Conservation (phyloP, 1,140 invertebrate species). For the Ostrea denselamellosa region DNA sequence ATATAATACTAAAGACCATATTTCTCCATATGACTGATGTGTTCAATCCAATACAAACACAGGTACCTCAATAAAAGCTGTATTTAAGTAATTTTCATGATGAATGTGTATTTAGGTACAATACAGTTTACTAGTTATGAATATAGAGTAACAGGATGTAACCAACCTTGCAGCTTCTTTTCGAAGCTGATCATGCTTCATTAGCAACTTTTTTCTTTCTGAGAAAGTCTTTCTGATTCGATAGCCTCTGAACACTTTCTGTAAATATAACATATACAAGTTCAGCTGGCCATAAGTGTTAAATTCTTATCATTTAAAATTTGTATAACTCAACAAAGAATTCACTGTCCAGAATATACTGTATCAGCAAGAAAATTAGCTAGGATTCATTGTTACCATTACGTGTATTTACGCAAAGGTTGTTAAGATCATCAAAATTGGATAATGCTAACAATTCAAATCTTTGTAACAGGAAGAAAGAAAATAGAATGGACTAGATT, state of each 20-base stretch:
- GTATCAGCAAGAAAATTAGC: too few relatives aligned
- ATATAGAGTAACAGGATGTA: background rate
- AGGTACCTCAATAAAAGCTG: background rate
- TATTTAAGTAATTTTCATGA: background rate
- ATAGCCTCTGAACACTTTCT: conserved; percentile 76
- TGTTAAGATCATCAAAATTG: too few relatives aligned
- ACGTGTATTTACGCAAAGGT: too few relatives aligned
- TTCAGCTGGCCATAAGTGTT: too few relatives aligned
- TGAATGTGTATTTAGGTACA: background rate
- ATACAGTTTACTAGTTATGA: background rate
- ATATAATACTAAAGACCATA: too few relatives aligned
- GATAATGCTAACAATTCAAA: too few relatives aligned
- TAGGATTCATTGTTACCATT: too few relatives aligned
- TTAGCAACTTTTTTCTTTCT: conserved; percentile 77
- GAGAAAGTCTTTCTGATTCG: conserved; percentile 77
- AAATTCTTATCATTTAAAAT: too few relatives aligned
- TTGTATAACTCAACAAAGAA: too few relatives aligned
- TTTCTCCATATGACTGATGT: background rate
- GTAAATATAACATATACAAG: conserved; percentile 32
- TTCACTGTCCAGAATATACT: too few relatives aligned
- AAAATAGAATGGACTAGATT: too few relatives aligned
- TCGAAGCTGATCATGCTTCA: conserved; percentile 78
- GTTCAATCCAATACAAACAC: background rate
- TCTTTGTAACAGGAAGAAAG: too few relatives aligned
- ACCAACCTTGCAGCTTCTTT: conserved; percentile 77